These are phyloP conservation scores for Perccottus glenii DNA, from an alignment of 2,113 vertebrate species.

Conservation along the genomic window DNA sequence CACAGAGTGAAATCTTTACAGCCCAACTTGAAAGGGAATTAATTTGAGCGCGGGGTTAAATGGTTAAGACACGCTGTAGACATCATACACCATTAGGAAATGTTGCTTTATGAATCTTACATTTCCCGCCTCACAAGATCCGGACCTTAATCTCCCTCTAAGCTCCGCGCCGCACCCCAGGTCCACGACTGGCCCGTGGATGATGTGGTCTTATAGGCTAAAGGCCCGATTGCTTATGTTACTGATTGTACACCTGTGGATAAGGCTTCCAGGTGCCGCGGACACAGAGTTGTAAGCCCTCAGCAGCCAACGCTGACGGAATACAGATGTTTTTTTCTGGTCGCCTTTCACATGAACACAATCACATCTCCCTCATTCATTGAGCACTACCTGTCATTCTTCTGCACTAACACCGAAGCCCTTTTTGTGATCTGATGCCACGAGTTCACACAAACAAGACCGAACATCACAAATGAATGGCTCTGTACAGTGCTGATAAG, in stretches of 20 bases:
- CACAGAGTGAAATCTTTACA: conserved; percentile 3
- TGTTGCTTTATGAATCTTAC: conserved; percentile 64
- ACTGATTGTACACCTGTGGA: conserved; percentile 77
- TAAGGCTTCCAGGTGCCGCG: conserved; percentile 64
- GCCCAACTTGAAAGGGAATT: conserved; percentile 22
- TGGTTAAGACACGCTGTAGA: conserved; percentile 34
- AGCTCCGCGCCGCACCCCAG: conserved; percentile 50
- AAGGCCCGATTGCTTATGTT: conserved; percentile 71
- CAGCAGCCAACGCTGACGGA: conserved; percentile 37
- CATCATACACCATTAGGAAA: conserved; percentile 51
- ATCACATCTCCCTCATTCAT: conserved; percentile 27
- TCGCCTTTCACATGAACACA: conserved; percentile 24
- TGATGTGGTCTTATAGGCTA: conserved; percentile 72
- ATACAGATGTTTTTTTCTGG: conserved; percentile 52
- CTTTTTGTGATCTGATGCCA: conserved; percentile 3
- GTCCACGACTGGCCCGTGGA: conserved; percentile 47
- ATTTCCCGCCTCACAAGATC: conserved; percentile 35
- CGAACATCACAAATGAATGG: not conserved
- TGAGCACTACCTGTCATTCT: not conserved
- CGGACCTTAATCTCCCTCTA: conserved; percentile 63
- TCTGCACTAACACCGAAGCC: conserved; percentile 3
- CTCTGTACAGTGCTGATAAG: not conserved
- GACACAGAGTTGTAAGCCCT: conserved; percentile 60
- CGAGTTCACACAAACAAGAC: not conserved
- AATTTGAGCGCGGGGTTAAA: conserved; percentile 50